Conservation (phyloP, 2,888 invertebrate genomes). For the Caenorhabditis macrosperma region DNA sequence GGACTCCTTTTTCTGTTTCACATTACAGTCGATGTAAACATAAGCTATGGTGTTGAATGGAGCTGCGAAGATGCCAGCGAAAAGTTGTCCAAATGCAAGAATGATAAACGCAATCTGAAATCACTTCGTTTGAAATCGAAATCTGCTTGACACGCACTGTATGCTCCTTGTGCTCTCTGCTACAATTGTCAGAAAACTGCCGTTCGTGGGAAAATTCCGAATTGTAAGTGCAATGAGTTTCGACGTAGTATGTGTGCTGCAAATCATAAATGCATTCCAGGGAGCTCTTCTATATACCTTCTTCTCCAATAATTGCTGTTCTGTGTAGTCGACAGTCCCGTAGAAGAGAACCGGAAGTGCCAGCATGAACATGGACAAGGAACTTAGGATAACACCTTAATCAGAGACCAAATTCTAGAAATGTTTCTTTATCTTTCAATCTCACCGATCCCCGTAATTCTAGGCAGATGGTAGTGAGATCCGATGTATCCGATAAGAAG, state of each 20-base stretch:
- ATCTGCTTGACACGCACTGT: conserved; percentile 23
- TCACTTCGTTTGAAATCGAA: neutral
- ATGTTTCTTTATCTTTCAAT: neutral
- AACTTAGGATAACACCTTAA: conserved; percentile 70
- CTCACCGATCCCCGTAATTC: conserved; percentile 72
- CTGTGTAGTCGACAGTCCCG: conserved; percentile 65
- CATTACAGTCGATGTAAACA: conserved; percentile 75
- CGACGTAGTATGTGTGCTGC: conserved; percentile 60
- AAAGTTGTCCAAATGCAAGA: conserved; percentile 66
- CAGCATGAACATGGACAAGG: conserved; percentile 72
- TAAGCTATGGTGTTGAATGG: conserved; percentile 76
- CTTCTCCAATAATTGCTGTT: conserved; percentile 50
- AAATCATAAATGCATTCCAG: neutral
- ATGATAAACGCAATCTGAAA: conserved; percentile 68
- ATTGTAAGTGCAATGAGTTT: conserved; percentile 49
- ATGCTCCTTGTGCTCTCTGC: conserved; percentile 61
- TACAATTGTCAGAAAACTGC: conserved; percentile 56
- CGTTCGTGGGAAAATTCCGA: neutral
- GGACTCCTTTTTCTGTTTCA: conserved; percentile 64
- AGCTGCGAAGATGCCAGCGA: conserved; percentile 72
- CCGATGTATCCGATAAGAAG: conserved; percentile 74
- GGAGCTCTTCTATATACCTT: conserved; percentile 42
- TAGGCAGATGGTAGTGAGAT: conserved; percentile 70
- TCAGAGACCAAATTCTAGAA: neutral
- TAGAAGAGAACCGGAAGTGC: conserved; percentile 70